Conservation (phyloP, 2,888 invertebrate species). For the Thalpophila matura region DNA sequence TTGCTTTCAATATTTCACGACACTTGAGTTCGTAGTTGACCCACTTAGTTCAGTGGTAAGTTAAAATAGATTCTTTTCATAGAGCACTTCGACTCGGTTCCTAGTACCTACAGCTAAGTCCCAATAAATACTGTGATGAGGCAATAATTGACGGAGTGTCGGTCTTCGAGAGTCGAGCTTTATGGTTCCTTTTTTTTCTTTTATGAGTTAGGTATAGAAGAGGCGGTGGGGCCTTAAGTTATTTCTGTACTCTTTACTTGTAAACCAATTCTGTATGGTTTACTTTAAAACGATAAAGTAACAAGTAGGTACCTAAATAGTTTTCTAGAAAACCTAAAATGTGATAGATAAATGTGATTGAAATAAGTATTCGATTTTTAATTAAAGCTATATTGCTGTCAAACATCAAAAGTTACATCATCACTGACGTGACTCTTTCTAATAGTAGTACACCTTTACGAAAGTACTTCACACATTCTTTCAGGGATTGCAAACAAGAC, state of each 20-base stretch:
- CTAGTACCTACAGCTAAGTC: constrained; percentile 22
- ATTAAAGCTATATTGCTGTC: constrained; percentile 27
- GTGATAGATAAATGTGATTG: constrained; percentile 14
- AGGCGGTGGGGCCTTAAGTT: neutral
- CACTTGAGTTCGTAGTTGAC: constrained; percentile 22
- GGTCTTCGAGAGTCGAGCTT: constrained; percentile 5
- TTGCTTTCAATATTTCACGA: constrained; percentile 34
- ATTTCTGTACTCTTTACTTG: neutral
- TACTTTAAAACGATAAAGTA: neutral
- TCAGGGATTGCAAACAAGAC: constrained; percentile 42
- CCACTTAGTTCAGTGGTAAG: constrained; percentile 27
- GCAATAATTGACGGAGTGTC: constrained; percentile 32
- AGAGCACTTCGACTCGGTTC: constrained; percentile 11
- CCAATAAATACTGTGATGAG: constrained; percentile 43
- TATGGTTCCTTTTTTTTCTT: constrained; percentile 10
- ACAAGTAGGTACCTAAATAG: neutral
- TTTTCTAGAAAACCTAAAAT: neutral
- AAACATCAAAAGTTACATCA: constrained; percentile 28
- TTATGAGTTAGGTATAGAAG: constrained; percentile 1
- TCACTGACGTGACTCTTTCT: constrained; percentile 21
- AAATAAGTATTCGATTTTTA: constrained; percentile 28
- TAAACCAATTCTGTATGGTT: neutral
- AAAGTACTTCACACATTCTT: constrained; percentile 47
- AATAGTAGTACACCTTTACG: constrained; percentile 40
- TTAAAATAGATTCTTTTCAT: constrained; percentile 37